Evolutionary conservation across 2,797 vertebrate species (phyloP), one percentile per base, ranked within the genome.

Genomic region (Spinibarbus caldwelli): DNA sequence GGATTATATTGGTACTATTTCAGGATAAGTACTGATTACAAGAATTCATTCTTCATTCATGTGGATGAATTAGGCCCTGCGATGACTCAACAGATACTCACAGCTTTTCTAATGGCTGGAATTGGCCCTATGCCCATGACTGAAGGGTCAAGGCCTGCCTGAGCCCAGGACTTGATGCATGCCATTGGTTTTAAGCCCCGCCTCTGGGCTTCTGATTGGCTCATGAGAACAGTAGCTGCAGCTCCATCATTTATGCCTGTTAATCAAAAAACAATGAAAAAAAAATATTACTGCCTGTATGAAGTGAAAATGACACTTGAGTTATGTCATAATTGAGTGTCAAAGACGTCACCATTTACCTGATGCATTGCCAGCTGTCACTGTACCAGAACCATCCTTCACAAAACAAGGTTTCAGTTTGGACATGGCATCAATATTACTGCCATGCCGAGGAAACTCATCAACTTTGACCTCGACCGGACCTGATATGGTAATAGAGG

Each of bases 171-270:
- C 1, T 95, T 91, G 2, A 99, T 95, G 38, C 71, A 94, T 80
- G 96, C 98, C 95, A 99, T 92, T 72, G 98, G 96, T 83, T 82
- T 94, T n/a, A 99, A 86, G 66, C 95, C 94, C 38, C 97, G 96
- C 29, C 81, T 94, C 34, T 77, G 89, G 49, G 98, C 98, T 91
- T 98, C 97, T 0, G 97, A 96, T 87, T 96, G 95, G 92, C 94
- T 97, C 98, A 99, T 99, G 3, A 99, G 93, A 86, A 99, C 89
- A 76, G 97, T 96, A 31, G 97, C 98, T 47, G 98, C 98, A 36
- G 97, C 98, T 19, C 98, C 98, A 54, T 99, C 98, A 66, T 98
- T 99, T 0, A 99, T 87, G 85, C 98, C 98, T 99, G 84, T 15
- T 67, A 83, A 57, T 78, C n/a, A 78, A 57, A 78, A 34, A 17